Evolutionary conservation across 2,113 vertebrate species (phyloP).

Genomic region (Dunckerocampus dactyliophorus): DNA sequence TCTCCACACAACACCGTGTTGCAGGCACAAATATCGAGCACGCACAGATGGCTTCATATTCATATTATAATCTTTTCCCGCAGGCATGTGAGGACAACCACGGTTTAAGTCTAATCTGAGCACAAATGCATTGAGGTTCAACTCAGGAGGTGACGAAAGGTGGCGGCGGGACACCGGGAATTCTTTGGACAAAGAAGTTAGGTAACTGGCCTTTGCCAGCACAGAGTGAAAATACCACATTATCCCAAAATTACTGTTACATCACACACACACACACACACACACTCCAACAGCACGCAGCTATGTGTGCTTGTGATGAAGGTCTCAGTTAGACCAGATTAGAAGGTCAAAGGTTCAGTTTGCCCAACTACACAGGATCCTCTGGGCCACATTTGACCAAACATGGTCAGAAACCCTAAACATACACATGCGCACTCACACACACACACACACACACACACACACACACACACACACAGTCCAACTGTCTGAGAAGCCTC

Average conservation of each 20-base stretch:
- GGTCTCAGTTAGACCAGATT: constrained; percentile 62
- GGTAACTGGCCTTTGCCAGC: constrained; percentile 50
- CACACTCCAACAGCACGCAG: neutral
- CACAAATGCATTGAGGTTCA: constrained; percentile 25
- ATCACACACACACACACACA: constrained; percentile 24
- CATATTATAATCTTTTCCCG: constrained; percentile 10
- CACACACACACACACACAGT: neutral
- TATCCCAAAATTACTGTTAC: constrained; percentile 54
- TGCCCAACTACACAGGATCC: constrained; percentile 44
- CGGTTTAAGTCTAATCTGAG: constrained; percentile 33
- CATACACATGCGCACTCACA: constrained; percentile 7
- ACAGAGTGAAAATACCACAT: constrained; percentile 46
- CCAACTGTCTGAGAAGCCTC: neutral
- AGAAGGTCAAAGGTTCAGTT: constrained; percentile 57
- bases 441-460: constrained; percentile 4
- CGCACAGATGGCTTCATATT: constrained; percentile 8
- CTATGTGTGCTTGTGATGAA: constrained; percentile 20
- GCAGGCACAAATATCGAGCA: neutral
- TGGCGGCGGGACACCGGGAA: constrained; percentile 10
- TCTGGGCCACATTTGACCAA: constrained; percentile 62
- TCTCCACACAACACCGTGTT: neutral
- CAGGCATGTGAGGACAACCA: constrained; percentile 19
- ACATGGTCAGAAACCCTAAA: constrained; percentile 63
- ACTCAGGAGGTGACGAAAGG: constrained; percentile 26
- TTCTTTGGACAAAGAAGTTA: constrained; percentile 44